Evolutionary conservation across 2,797 vertebrate genomes (phyloP).

Genomic region (Phrynocephalus forsythii): DNA sequence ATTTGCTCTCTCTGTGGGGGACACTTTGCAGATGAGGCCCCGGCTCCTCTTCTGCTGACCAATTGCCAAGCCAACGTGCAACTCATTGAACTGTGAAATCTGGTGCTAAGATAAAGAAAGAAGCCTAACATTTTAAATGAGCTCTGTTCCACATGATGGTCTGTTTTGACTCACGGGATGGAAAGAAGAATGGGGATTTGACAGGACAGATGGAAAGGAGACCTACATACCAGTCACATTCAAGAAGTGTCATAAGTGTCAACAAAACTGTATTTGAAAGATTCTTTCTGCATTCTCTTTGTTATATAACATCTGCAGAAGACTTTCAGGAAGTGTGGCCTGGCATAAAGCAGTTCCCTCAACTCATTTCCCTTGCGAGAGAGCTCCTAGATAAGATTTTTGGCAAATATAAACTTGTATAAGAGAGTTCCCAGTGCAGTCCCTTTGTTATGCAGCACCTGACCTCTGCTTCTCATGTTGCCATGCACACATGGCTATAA

Average conservation of each 20-base stretch:
- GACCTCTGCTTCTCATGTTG: background rate
- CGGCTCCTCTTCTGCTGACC: too few relatives aligned
- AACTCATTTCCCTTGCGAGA: background rate
- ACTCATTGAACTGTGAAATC: too few relatives aligned
- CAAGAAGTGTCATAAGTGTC: background rate
- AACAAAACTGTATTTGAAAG: background rate
- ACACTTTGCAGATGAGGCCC: too few relatives aligned
- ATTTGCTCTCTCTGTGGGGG: too few relatives aligned
- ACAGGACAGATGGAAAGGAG: background rate
- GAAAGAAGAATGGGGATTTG: background rate
- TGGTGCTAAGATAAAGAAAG: too few relatives aligned
- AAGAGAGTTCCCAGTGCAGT: background rate
- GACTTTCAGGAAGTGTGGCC: background rate
- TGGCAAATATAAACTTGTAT: background rate
- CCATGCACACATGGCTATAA: background rate
- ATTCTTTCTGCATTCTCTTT: background rate
- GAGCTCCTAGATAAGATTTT: background rate
- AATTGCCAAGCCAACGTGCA: too few relatives aligned
- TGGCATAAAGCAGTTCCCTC: background rate
- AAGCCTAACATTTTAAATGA: too few relatives aligned
- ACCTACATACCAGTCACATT: background rate
- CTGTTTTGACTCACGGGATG: too few relatives aligned
- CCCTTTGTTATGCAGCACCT: background rate
- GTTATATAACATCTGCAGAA: background rate
- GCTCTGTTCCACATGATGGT: too few relatives aligned